These are phyloP conservation scores for Lypha dubia DNA, from an alignment of 2,888 invertebrate genomes.

Conservation along the genomic window DNA sequence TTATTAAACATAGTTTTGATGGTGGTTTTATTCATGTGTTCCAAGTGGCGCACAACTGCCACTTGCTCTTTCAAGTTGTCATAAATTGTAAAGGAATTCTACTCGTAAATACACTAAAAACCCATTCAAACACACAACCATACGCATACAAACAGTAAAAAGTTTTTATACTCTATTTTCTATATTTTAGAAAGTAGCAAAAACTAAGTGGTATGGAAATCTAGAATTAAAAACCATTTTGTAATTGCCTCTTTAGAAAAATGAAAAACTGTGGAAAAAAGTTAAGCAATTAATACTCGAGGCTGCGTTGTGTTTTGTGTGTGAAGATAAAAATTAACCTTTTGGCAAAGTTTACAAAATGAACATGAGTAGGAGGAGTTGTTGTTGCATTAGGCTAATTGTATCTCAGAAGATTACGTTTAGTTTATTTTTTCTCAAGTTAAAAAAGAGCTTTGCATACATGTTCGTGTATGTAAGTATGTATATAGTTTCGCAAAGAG, in stretches of 20 bases:
- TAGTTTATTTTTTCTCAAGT: constrained; percentile 22
- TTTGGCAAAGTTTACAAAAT: constrained; percentile 65
- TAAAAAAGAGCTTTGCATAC: not conserved
- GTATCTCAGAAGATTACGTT: constrained; percentile 54
- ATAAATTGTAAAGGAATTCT: constrained; percentile 67
- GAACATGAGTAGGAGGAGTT: constrained; percentile 44
- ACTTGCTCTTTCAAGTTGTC: constrained; percentile 72
- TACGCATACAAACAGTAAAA: not conserved
- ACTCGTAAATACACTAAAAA: constrained; percentile 40
- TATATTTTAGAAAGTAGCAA: constrained; percentile 60
- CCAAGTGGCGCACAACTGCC: constrained; percentile 66
- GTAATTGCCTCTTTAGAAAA: constrained; percentile 66
- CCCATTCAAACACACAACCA: constrained; percentile 38
- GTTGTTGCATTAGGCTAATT: constrained; percentile 59
- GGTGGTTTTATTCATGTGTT: constrained; percentile 65
- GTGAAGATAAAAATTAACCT: constrained; percentile 53
- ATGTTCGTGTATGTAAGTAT: too few species aligned
- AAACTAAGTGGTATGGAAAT: constrained; percentile 68
- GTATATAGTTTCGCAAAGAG: too few species aligned
- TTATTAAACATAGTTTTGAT: constrained; percentile 67
- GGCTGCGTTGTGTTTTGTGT: constrained; percentile 31
- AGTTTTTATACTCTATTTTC: constrained; percentile 38
- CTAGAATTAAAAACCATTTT: constrained; percentile 69
- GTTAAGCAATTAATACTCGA: constrained; percentile 63
- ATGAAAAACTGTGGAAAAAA: constrained; percentile 44